Evolutionary conservation across 2,888 invertebrate species (phyloP).

Genomic region (Autographa pulchrina): DNA sequence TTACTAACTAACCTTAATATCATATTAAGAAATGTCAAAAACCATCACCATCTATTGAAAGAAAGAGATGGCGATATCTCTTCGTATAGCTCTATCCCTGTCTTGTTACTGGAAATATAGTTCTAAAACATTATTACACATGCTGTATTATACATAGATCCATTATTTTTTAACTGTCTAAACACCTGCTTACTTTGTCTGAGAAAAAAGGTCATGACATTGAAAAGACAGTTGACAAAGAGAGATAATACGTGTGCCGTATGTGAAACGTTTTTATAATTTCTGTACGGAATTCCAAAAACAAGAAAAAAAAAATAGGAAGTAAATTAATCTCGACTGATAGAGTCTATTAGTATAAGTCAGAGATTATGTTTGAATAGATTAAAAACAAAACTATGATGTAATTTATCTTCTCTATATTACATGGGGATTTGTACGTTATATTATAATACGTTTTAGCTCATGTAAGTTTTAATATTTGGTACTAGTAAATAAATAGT

Average conservation of each 20-base stretch:
- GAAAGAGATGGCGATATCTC: no score
- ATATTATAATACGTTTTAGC: not conserved
- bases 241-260: constrained; percentile 1
- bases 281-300: constrained; percentile 34
- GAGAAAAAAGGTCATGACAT: constrained; percentile 33
- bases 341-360: constrained; percentile 45
- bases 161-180: constrained; percentile 19
- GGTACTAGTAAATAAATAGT: not conserved
- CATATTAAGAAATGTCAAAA: no score
- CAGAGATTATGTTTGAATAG: constrained; percentile 35
- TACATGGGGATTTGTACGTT: not conserved
- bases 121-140: not conserved
- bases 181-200: constrained; percentile 29
- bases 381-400: constrained; percentile 21
- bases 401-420: constrained; percentile 19
- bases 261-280: constrained; percentile 19
- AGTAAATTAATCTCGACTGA: constrained; percentile 47
- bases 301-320: constrained; percentile 43
- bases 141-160: not conserved
- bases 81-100: no score
- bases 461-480: not conserved
- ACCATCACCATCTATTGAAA: no score
- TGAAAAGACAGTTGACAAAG: constrained; percentile 37
- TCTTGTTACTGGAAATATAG: not conserved
- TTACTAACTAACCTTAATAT: not conserved